A percentile compares a stretch with the other conserved stretches of the same genome.
These are phyloP conservation scores for Hypercompe scribonia DNA, from an alignment of 2,888 invertebrate species.

Conservation along the genomic window DNA sequence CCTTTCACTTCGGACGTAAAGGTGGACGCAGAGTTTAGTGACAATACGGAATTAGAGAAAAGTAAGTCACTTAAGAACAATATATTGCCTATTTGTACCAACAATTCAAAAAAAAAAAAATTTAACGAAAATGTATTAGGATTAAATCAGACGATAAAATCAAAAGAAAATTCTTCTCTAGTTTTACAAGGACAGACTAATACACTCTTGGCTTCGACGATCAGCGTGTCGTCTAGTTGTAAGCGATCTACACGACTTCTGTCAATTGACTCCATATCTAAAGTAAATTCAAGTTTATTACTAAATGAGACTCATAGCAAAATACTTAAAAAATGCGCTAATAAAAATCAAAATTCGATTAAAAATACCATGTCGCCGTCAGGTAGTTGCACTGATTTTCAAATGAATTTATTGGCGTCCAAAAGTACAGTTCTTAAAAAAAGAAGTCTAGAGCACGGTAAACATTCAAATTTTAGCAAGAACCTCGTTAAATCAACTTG, in stretches of 20 bases:
- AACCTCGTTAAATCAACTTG: not conserved
- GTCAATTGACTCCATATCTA: constrained; percentile 6
- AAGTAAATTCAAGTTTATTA: constrained; percentile 7
- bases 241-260: not conserved
- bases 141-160: not conserved
- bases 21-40: not conserved
- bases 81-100: not conserved
- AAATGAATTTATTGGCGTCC: not conserved
- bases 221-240: not conserved
- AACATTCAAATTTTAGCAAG: not conserved
- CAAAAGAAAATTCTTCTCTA: not conserved
- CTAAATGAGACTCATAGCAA: constrained; percentile 5
- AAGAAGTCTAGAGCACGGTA: not conserved
- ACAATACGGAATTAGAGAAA: not conserved
- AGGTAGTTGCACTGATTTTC: not conserved
- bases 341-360: not conserved
- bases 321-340: not conserved
- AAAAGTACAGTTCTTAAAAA: not conserved
- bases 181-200: not conserved
- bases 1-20: not conserved
- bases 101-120: not conserved
- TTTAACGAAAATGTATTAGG: constrained; percentile 7
- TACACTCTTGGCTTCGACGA: not conserved
- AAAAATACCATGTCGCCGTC: not conserved
- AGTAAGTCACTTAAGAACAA: constrained; percentile 1